phyloP scores from a whole-genome alignment of 1,140 invertebrate species.

The Cydia pomonella region DNA sequence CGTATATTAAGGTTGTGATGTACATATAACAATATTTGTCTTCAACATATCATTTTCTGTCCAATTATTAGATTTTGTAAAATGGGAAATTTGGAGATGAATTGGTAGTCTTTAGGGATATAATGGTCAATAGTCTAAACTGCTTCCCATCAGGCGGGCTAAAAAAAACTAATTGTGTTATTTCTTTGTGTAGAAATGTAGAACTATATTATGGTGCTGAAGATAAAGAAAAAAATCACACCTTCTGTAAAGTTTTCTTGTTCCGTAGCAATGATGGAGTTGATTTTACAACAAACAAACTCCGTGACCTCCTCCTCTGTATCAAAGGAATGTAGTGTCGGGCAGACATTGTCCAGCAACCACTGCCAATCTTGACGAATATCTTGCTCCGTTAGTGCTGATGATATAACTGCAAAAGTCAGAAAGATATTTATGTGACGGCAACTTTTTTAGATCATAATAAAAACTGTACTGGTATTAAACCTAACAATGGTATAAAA shows the following conservation, averaged over 20 bases:
- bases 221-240: conserved; percentile 41
- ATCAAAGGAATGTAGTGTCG: conserved; percentile 94
- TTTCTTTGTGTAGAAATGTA: too few species aligned
- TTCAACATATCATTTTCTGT: too few species aligned
- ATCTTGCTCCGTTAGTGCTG: conserved; percentile 91
- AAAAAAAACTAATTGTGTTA: too few species aligned
- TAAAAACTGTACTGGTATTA: neutral
- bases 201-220: too few species aligned
- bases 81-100: too few species aligned
- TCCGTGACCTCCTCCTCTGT: conserved; percentile 96
- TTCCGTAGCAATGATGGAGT: conserved; percentile 91
- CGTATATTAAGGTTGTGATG: too few species aligned
- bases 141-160: too few species aligned
- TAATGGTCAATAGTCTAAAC: too few species aligned
- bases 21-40: too few species aligned
- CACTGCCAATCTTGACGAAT: conserved; percentile 97
- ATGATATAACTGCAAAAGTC: conserved; percentile 89
- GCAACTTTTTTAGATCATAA: neutral
- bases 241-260: conserved; percentile 82
- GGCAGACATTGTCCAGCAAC: conserved; percentile 93
- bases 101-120: too few species aligned
- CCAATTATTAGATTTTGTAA: too few species aligned
- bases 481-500: neutral
- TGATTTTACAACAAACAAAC: conserved; percentile 98
- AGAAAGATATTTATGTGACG: conserved; percentile 22